These are phyloP conservation scores for Otocyon megalotis DNA, from an alignment of 2,113 vertebrate genomes.

Conservation along the genomic window DNA sequence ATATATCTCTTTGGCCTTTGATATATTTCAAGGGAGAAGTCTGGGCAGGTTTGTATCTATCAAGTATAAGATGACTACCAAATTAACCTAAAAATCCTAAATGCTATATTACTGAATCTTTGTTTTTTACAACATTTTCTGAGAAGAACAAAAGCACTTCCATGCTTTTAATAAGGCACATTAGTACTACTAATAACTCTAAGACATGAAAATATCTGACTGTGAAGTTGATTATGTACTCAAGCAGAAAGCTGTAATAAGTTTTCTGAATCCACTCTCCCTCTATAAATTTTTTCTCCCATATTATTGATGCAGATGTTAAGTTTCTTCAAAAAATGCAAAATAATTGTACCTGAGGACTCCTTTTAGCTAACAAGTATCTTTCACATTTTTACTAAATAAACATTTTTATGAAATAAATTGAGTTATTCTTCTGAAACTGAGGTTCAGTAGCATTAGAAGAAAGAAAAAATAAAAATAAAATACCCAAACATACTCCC, in stretches of 20 bases:
- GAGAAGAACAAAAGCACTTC: constrained; percentile 64
- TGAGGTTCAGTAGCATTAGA: background rate
- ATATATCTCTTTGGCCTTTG: constrained; percentile 16
- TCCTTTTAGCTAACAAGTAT: constrained; percentile 35
- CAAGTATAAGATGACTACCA: background rate
- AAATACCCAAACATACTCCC: background rate
- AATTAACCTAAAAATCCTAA: constrained; percentile 57
- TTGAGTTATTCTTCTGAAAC: constrained; percentile 42
- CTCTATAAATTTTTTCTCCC: background rate
- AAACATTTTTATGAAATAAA: background rate
- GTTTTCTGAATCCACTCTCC: constrained; percentile 51
- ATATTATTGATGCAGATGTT: constrained; percentile 52
- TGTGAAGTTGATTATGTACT: constrained; percentile 77
- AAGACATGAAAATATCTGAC: constrained; percentile 69
- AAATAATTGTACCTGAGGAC: background rate
- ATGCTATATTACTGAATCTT: constrained; percentile 53
- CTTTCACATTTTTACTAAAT: constrained; percentile 32
- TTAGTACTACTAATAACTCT: constrained; percentile 65
- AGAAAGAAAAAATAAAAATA: background rate
- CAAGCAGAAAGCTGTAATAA: constrained; percentile 70
- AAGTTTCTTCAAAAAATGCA: constrained; percentile 62
- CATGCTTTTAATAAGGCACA: constrained; percentile 66
- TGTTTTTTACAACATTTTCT: constrained; percentile 66
- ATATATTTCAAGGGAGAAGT: constrained; percentile 18
- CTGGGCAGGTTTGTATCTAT: constrained; percentile 8